Base-by-base conservation (phyloP, 2,797 vertebrate genomes). In the Brachymystax lenok region DNA sequence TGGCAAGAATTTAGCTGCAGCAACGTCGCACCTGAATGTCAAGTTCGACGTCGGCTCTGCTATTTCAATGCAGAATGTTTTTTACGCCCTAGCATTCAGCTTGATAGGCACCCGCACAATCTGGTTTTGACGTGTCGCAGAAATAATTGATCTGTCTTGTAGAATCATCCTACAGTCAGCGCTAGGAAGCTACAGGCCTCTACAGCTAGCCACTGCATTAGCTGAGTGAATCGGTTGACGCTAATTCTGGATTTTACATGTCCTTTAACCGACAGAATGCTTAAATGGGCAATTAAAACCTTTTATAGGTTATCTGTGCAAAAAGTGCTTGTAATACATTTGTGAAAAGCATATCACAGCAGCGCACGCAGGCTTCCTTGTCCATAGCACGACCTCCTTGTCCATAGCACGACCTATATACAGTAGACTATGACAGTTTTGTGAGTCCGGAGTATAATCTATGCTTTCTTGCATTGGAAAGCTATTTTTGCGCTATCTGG, bases 221-320 rank as follows among this genome's bases (percentile, higher is more conserved):
- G 67, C 21, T 1, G 64, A 14, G 69, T 59, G 69, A 0, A 46
- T 66, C 77, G 6, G 77, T 33, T 24, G 8, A 61, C 63, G 14
- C 33, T 84, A 80, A 89, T 84, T 82, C 85, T 2, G 77, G 75
- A 74, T 79, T 83, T 72, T 16, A 82, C 76, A 74, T 91, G 91
- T 27, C 91, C 90, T 93, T 92, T 88, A 92, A 73, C 80, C 78
- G 69, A 73, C 54, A 74, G 24, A 74, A 76, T 78, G 79, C 81
- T 69, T 78, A 67, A 73, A 76, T 69, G 4, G 28, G 67, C 75
- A 70, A 21, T 28, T 2, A 59, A 66, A 21, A 74, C 5, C 7
- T 21, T 28, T 21, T 3, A 70, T 70, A 46, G 40, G 19, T 21
- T 40, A n/a, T 59, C 54, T n/a, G 5, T 59, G n/a, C n/a, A 59